Evolutionary conservation across 2,113 vertebrate genomes (phyloP).

Genomic region (Anas platyrhynchos): DNA sequence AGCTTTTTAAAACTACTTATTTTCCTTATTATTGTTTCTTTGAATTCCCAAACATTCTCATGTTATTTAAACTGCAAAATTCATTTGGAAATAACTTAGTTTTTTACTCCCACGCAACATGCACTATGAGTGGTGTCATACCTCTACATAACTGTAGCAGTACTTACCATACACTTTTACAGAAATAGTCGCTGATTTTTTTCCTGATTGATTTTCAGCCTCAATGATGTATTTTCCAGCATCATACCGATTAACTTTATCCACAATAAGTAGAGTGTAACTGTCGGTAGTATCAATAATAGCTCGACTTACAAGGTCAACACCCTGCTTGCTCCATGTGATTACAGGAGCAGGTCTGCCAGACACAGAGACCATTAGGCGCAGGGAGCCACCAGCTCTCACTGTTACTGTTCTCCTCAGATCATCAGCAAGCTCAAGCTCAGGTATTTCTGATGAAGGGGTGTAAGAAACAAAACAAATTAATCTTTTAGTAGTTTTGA

Average conservation of each 20-base stretch:
- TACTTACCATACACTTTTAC: constrained; percentile 95
- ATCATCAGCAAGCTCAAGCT: constrained; percentile 94
- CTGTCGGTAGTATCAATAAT: constrained; percentile 92
- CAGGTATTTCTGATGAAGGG: constrained; percentile 87
- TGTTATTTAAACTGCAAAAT: not conserved
- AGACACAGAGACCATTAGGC: constrained; percentile 87
- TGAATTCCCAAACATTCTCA: not conserved
- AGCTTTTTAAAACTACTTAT: not conserved
- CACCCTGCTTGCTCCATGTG: constrained; percentile 91
- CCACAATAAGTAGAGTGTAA: constrained; percentile 90
- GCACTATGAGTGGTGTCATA: not conserved
- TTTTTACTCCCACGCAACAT: not conserved
- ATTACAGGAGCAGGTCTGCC: constrained; percentile 90
- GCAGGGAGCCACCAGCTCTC: constrained; percentile 90
- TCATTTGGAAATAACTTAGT: not conserved
- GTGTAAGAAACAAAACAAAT: constrained; percentile 49
- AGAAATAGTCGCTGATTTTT: constrained; percentile 92
- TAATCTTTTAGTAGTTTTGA: not conserved
- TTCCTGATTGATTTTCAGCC: constrained; percentile 94
- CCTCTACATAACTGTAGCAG: not conserved
- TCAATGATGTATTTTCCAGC: constrained; percentile 94
- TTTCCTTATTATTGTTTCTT: not conserved
- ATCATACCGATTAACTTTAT: constrained; percentile 96
- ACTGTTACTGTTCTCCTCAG: constrained; percentile 94
- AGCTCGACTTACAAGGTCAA: constrained; percentile 89